Base-by-base conservation (phyloP, 2,797 vertebrate species). In the Lophura swinhoii region DNA sequence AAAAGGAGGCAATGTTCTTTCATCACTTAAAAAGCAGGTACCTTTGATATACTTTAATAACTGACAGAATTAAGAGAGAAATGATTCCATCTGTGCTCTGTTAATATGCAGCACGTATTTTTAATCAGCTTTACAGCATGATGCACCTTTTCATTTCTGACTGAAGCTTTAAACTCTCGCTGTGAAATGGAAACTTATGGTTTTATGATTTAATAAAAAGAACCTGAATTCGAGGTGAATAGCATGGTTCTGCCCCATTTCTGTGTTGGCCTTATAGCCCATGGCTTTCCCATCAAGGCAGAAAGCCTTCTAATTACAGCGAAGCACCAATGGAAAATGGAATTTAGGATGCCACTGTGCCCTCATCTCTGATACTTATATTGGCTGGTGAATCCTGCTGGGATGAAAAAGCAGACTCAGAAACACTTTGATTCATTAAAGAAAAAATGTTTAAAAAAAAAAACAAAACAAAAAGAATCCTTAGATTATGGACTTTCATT, bases 221-320 rank as follows among this genome's bases (percentile, higher is more conserved):
- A 91, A 94, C 28, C 58, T 91, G 91, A 70, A 90, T 66, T 78
- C 41, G 55, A 88, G 68, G 87, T 95, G 84, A 59, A 66, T 77
- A 39, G 12, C 14, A 35, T 46, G 87, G 58, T 87, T 90, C 78
- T 88, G 84, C 33, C 79, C 83, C 71, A 87, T 77, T 95, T 95
- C 89, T 95, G 53, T 49, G 21, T 63, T 87, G 51, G 75, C 90
- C 77, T 92, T 35, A 0, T 49, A 90, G 91, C 92, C 84, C 84
- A 26, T 51, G 88, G 74, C 85, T 92, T 84, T 72, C 51, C 74
- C 88, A 95, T 92, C 88, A 73, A 94, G 88, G 89, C 88, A 88
- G 64, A 95, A 95, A 95, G 83, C 51, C 88, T 93, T 91, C 87
- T 97, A 94, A 97, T 97, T 95, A 94, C 84, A 94, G 59, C 35